These are phyloP conservation scores for Papio anubis DNA, from an alignment of 2,113 vertebrate genomes.

Conservation along the genomic window DNA sequence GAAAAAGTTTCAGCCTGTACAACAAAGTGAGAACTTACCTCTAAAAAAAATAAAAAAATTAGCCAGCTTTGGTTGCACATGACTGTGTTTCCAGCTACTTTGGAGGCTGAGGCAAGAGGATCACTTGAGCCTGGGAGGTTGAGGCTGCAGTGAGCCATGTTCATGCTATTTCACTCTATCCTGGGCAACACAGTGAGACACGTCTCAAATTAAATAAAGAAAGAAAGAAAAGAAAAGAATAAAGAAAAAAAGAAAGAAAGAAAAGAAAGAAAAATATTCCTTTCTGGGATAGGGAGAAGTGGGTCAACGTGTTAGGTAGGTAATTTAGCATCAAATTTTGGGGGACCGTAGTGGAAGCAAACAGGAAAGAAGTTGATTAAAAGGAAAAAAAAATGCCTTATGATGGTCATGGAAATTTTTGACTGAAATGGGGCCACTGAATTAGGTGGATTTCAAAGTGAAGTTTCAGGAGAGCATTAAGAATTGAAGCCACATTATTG, in stretches of 20 bases:
- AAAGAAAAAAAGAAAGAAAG: too few species aligned
- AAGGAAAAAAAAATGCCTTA: not conserved
- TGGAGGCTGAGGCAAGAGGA: too few species aligned
- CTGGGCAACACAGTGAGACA: too few species aligned
- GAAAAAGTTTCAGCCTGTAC: not conserved
- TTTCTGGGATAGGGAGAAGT: not conserved
- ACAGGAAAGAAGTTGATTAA: constrained; percentile 68
- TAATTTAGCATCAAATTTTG: constrained; percentile 63
- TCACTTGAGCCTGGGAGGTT: too few species aligned
- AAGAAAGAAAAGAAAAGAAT: too few species aligned
- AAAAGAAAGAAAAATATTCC: not conserved
- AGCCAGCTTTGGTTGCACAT: too few species aligned
- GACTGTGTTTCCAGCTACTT: too few species aligned
- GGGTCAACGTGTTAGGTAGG: not conserved
- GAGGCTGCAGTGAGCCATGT: too few species aligned
- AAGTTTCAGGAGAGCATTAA: constrained; percentile 65
- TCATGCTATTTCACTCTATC: too few species aligned
- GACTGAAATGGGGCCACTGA: constrained; percentile 56
- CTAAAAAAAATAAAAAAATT: too few species aligned
- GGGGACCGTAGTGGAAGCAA: not conserved
- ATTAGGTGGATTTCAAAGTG: constrained; percentile 58
- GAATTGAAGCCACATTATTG: constrained; percentile 50
- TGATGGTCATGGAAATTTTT: constrained; percentile 63
- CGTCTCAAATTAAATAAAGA: too few species aligned
- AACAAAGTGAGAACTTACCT: too few species aligned